Evolutionary conservation across 1,140 invertebrate species (phyloP).

Genomic region (Neotoxoptera formosana): DNA sequence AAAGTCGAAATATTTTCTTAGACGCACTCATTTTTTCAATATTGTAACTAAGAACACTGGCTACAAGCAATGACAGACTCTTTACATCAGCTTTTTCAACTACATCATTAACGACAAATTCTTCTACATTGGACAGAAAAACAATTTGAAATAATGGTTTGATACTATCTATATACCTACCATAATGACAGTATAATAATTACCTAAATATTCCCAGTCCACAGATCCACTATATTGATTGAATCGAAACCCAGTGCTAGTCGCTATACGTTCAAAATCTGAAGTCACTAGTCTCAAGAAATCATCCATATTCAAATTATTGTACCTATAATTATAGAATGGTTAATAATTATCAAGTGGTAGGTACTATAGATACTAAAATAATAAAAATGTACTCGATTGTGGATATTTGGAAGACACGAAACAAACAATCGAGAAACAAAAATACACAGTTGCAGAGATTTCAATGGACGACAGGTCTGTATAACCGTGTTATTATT

Average conservation of each 20-base stretch:
- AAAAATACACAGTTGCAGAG: not conserved
- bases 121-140: not conserved
- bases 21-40: conserved; percentile 41
- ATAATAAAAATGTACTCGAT: not conserved
- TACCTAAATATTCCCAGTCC: conserved; percentile 35
- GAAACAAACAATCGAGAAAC: not conserved
- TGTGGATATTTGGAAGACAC: not conserved
- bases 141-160: not conserved
- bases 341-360: not conserved
- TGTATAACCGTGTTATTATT: no score
- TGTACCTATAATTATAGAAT: no score
- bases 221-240: conserved; percentile 23
- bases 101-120: not conserved
- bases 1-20: conserved; percentile 39
- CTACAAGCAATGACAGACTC: conserved; percentile 16
- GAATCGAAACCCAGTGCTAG: not conserved
- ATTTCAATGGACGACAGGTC: not conserved
- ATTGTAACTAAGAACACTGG: conserved; percentile 41
- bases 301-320: conserved; percentile 14
- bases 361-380: no score
- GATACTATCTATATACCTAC: not conserved
- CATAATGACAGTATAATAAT: not conserved
- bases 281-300: not conserved
- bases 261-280: not conserved
- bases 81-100: conserved; percentile 31